Evolutionary conservation across 37 sponge, comb jelly and placozoan genomes (phyloP), one percentile per base, ranked within the genome.

Genomic region (Aphrocallistes beatrix): DNA sequence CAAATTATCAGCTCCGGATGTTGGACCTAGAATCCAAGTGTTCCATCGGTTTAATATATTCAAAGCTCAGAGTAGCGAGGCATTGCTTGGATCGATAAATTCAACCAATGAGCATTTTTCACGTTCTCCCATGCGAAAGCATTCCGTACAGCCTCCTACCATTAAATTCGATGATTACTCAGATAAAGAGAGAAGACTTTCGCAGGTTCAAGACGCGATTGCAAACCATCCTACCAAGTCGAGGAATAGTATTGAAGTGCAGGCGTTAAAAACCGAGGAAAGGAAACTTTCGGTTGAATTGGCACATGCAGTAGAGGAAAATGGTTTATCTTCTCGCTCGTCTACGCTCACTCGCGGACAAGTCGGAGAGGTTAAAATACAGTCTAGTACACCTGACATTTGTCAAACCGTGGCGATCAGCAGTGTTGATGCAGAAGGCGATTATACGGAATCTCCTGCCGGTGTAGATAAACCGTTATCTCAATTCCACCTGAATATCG

Each of bases 1-100:
- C 25, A 30, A 60, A 19, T 6, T 13, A 6, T 25, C 25, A 25
- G 75, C 10, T 60, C n/a, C n/a, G n/a, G 75, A 60, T 30, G 75
- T 60, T 25, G 75, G 75, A 25, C 75, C 75, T 28, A 60, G n/a
- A 3, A 30, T 60, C 3, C 75, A 60, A 13, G 75, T 60, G 34
- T 60, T 60, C 34, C 75, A 60, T 60, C 75, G 75, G 6, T 60
- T 25, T 13, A 60, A 60, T 13, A 60, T 60, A 32, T 60, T 60
- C 75, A 60, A 60, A 60, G 75, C 75, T 19, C 75, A 60, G 75
- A 60, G 75, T 30, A 60, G 75, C n/a, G 75, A 60, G n/a, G 10
- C 17, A 3, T 13, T 60, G 34, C 75, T 60, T 60, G 75, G 75
- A 25, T 60, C 75, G 3, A 25, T 60, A 25, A 60, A 60, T 30